Percentiles rank a stretch among this genome's conserved stretches.
Evolutionary conservation across 1,140 invertebrate species (phyloP).

Genomic region (Atopsyche davidsoni): DNA sequence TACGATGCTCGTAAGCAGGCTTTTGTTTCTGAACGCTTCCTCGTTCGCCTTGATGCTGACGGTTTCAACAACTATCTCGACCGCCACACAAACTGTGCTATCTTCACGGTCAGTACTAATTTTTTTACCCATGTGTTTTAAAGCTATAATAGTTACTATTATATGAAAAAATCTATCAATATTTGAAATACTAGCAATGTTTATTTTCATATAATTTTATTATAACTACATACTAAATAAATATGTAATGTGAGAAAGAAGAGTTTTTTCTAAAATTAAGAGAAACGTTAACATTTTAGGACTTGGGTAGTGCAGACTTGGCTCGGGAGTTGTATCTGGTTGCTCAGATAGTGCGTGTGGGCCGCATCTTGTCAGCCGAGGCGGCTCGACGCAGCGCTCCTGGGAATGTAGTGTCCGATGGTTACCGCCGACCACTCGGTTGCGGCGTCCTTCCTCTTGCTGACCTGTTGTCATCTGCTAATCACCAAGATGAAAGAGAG

Average conservation of each 20-base stretch:
- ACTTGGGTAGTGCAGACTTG: conserved; percentile 73
- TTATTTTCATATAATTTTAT: conserved; percentile 10
- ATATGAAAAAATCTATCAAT: conserved; percentile 1
- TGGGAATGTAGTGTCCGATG: conserved; percentile 34
- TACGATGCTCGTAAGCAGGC: conserved; percentile 70
- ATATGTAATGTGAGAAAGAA: background rate
- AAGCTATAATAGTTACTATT: conserved; percentile 3
- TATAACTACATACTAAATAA: conserved; percentile 3
- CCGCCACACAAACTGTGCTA: conserved; percentile 80
- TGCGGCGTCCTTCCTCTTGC: conserved; percentile 69
- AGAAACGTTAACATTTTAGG: no score
- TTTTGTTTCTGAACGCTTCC: conserved; percentile 78
- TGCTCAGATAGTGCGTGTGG: conserved; percentile 81
- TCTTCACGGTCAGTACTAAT: conserved; percentile 70
- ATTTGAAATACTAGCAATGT: conserved; percentile 7
- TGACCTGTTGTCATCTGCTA: conserved; percentile 54
- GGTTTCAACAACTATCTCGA: conserved; percentile 86
- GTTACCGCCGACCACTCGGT: conserved; percentile 68
- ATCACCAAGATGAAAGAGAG: conserved; percentile 59
- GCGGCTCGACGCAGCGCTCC: conserved; percentile 58
- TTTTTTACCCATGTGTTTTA: no score
- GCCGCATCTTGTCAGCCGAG: conserved; percentile 79
- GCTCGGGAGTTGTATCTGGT: conserved; percentile 78
- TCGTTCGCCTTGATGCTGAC: conserved; percentile 81
- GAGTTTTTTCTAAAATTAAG: no score